phyloP scores from a whole-genome alignment of 2,797 vertebrate genomes.

The Oreortyx pictus region DNA sequence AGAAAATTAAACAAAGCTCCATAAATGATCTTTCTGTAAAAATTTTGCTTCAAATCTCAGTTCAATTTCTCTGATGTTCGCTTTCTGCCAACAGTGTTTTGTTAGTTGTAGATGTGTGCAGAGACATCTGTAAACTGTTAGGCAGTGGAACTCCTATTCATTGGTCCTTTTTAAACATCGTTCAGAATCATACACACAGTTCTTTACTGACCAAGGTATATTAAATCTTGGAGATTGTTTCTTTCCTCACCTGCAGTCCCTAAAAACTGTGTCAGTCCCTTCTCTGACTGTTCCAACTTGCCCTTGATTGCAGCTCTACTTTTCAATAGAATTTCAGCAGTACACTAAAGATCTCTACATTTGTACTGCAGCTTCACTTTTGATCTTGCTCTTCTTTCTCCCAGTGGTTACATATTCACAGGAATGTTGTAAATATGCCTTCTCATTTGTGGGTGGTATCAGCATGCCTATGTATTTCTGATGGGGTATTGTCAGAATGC shows the following conservation, averaged over 20 bases:
- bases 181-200: background rate
- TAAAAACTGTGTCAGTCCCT: background rate
- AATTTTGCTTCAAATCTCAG: background rate
- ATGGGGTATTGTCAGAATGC: conserved; percentile 59
- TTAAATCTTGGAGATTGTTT: background rate
- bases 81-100: background rate
- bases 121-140: accelerated
- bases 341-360: background rate
- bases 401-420: conserved; percentile 39
- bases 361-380: conserved; percentile 36
- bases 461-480: conserved; percentile 62
- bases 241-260: background rate
- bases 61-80: background rate
- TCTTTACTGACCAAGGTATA: background rate
- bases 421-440: conserved; percentile 46
- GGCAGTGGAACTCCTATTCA: background rate
- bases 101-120: background rate
- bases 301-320: background rate
- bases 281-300: background rate
- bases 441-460: conserved; percentile 67
- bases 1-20: background rate
- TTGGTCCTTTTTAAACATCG: background rate
- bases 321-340: background rate
- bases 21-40: background rate
- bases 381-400: conserved; percentile 49